phyloP scores from a whole-genome alignment of 1,140 invertebrate genomes.

The Araneus ventricosus region DNA sequence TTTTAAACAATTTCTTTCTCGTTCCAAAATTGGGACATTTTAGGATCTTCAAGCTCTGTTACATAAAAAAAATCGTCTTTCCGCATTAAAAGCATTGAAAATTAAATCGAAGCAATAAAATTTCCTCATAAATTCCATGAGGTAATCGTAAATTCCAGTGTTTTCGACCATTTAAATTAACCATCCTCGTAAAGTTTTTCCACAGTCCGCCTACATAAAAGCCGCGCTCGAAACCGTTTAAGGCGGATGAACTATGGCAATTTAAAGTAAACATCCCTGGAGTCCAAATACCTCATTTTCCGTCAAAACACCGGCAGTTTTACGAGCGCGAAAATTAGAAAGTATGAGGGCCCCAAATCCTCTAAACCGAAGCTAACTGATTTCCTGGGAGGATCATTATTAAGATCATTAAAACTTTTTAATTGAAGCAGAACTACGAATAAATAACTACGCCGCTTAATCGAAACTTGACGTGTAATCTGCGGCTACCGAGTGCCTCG shows the following conservation, averaged over 20 bases:
- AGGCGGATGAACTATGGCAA: slow-evolving; percentile 28
- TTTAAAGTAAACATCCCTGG: slow-evolving; percentile 39
- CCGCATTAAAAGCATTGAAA: neutral
- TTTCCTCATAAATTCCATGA: neutral
- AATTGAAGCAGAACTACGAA: slow-evolving; percentile 33
- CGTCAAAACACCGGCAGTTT: neutral
- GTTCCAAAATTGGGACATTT: too few species aligned
- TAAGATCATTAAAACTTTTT: slow-evolving; percentile 63
- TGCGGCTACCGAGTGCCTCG: neutral
- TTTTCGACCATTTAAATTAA: slow-evolving; percentile 16
- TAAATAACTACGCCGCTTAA: slow-evolving; percentile 50
- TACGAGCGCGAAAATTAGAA: slow-evolving; percentile 27
- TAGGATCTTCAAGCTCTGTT: too few species aligned
- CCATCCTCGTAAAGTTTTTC: neutral
- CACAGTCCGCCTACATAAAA: neutral
- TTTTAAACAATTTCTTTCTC: too few species aligned
- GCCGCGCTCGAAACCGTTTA: slow-evolving; percentile 4
- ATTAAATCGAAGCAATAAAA: slow-evolving; percentile 5
- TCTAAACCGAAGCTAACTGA: slow-evolving; percentile 44
- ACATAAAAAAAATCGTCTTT: neutral
- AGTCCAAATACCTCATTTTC: slow-evolving; percentile 37
- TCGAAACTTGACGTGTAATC: slow-evolving; percentile 35
- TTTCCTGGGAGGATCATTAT: slow-evolving; percentile 52
- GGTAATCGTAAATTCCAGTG: neutral
- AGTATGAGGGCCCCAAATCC: slow-evolving; percentile 9